Evolutionary conservation across 2,888 invertebrate species (phyloP), one percentile per base, ranked within the genome.

Genomic region (Chouioia cunea): DNA sequence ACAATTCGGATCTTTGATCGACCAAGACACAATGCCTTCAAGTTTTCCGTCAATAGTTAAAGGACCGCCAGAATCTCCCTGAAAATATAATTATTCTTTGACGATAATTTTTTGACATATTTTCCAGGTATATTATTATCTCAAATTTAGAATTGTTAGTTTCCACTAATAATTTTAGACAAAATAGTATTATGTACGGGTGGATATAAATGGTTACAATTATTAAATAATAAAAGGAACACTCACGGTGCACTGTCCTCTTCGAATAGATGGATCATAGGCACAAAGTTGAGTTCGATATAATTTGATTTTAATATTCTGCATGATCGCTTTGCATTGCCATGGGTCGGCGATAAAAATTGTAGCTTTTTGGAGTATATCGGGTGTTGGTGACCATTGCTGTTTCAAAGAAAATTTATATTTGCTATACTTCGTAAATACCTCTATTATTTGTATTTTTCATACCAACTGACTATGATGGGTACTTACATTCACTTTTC

Each of bases 171-270:
- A n/a, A n/a, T n/a, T n/a, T n/a, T n/a, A n/a, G n/a, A n/a, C n/a
- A n/a, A n/a, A n/a, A n/a, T n/a, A n/a, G n/a, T n/a, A n/a, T n/a
- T n/a, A n/a, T n/a, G n/a, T n/a, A n/a, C n/a, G n/a, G n/a, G n/a
- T n/a, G n/a, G n/a, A n/a, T n/a, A n/a, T n/a, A n/a, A n/a, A n/a
- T n/a, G n/a, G n/a, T n/a, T n/a, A n/a, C n/a, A n/a, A n/a, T n/a
- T n/a, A n/a, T n/a, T n/a, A n/a, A n/a, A n/a, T n/a, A n/a, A n/a
- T 10, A 10, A 50, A 18, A 18, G 16, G 1, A 53, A 18, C 22
- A 46, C 67, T 22, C 44, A 67, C 67, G n/a, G n/a, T 53, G 36
- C 67, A 67, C n/a, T 22, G 36, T 59, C 60, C 67, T 52, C 12
- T 66, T 16, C 18, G 15, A 18, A 52, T 27, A 10, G 43, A n/a